Conservation (phyloP, 2,113 vertebrate genomes). For the Actenoides lindsayi region DNA sequence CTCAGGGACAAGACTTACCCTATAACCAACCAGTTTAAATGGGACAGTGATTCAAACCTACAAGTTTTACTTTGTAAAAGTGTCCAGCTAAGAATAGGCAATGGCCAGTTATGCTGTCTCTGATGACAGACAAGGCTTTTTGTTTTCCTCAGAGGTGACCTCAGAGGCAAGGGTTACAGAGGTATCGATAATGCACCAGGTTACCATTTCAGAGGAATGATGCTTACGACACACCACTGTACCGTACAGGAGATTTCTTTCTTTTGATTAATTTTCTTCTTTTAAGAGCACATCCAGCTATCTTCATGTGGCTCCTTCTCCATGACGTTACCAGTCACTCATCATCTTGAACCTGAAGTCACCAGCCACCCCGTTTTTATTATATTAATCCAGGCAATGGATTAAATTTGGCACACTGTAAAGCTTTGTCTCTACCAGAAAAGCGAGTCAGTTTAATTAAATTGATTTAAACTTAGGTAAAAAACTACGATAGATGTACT, state of each 20-base stretch:
- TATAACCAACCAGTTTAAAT: neutral
- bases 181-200: neutral
- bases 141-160: neutral
- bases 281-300: neutral
- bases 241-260: neutral
- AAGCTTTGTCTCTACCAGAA: neutral
- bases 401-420: neutral
- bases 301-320: neutral
- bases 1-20: neutral
- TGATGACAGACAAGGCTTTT: neutral
- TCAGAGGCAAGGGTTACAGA: neutral
- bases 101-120: neutral
- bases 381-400: constrained; percentile 13
- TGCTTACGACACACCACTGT: neutral
- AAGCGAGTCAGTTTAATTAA: constrained; percentile 36
- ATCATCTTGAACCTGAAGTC: neutral
- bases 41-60: neutral
- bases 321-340: neutral
- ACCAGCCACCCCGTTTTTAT: neutral
- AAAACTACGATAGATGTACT: constrained; percentile 6
- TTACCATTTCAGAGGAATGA: neutral
- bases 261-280: neutral
- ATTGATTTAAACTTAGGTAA: constrained; percentile 20
- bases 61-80: neutral
- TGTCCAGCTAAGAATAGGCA: neutral